Base-by-base conservation (phyloP, 1,140 invertebrate genomes). In the Drosophila pseudoobscura region DNA sequence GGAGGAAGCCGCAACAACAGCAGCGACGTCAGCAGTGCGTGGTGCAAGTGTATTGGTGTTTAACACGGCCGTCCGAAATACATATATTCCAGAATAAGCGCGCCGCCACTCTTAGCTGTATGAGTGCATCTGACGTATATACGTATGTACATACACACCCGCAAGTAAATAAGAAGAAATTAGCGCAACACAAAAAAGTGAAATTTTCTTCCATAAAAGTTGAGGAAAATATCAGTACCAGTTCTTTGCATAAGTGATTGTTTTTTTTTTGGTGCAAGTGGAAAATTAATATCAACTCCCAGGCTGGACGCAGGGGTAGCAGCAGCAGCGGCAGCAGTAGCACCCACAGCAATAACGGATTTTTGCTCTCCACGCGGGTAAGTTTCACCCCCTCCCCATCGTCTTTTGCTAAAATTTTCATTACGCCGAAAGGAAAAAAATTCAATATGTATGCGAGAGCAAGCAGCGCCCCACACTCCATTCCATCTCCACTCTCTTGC, bases 371-470 rank as follows among this genome's bases (percentile, higher is more conserved):
- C 50, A 57, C 65, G 61, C 78, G 82, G 82, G 73, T 87, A 88
- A 87, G 82, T 78, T 72, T 62, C 31, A 50, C 41, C 11, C 61
- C 20, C 22, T 17, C 50, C n/a, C 13, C 17, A n/a, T 0, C 6
- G 9, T 8, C 9, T 26, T 15, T 44, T 75, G 72, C 80, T 85
- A 55, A 87, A 87, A 85, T 82, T 85, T 85, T 85, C 82, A 85
- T 88, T 85, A 78, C 78, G 78, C 69, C 68, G 59, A 88, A 82
- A 84, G 43, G 50, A 47, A 70, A 63, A 84, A 84, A 85, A 77
- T 80, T 87, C 73, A 85, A 85, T 85, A 85, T 84, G 80, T 84
- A 85, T 85, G 82, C 78, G 57, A 71, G 59, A 72, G 70, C 59
- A 69, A 54, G 43, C 61, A 68, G 69, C 56, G 45, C 35, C 55